Evolutionary conservation across 1,140 invertebrate genomes (phyloP), one percentile per base, ranked within the genome.

Genomic region (Subanguina moxae): DNA sequence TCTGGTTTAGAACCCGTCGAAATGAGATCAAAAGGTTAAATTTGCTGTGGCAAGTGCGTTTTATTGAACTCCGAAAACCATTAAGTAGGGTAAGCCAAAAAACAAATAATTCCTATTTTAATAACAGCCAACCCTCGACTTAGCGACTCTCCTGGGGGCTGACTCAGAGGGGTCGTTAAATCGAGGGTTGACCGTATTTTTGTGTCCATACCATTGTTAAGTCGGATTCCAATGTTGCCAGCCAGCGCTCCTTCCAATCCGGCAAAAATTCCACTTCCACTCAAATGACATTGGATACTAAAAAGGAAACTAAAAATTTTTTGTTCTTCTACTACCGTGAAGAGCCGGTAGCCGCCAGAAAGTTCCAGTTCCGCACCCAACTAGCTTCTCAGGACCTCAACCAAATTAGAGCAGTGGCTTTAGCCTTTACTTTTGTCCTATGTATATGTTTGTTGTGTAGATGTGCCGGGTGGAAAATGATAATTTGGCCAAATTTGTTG

Each of bases 401-500:
- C 13, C 68, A 69, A 45, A 58, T 69, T 45, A n/a, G 67, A 68
- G 25, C 56, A 11, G 67, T 69, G 56, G 17, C 3, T 11, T 71
- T 73, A 1, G 52, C 52, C 27, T 57, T 57, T 38, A 11, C 11
- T 38, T 38, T 38, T 38, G 3, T 38, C 3, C 11, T 38, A 38
- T 38, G 11, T 5, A 5, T 38, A 5, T 38, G 32, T 3, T 38
- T 38, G 45, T 13, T 0, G 9, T 71, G 11, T 23, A 78, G 64
- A 89, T 90, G 25, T 85, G 90, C 23, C 90, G 92, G 80, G 88
- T 92, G 0, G 90, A 90, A 13, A 90, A 92, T 69, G 91, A 92
- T 83, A 93, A 94, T 78, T 90, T 91, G 0, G 90, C 90, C 0
- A 87, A 89, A 23, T 91, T 93, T 78, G 88, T 93, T 25, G 91